Base-by-base conservation (phyloP, 1,140 invertebrate genomes). In the Solenopsis fugax region DNA sequence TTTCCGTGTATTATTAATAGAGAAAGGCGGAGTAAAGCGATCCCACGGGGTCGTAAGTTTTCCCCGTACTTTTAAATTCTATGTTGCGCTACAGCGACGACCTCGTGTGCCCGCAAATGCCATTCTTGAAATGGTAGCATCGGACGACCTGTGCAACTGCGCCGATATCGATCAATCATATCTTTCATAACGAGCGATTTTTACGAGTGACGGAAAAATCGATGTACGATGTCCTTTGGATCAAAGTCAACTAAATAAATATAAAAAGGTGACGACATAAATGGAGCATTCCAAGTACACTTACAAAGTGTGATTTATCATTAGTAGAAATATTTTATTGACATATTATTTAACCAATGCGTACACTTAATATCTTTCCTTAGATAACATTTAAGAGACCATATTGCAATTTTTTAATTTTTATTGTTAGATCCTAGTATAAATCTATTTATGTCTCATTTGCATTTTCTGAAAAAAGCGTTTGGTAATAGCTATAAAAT, bases 91-190 rank as follows among this genome's bases (percentile, higher is more conserved):
- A 50, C 45, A 64, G 67, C 90, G 77, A 81, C 75, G 60, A 88
- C 86, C 86, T 69, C 80, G 41, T 56, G 52, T 34, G 41, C 21
- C 4, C 50, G 56, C 52, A 24, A 89, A 87, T 88, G 85, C 86
- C 89, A 90, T 90, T 90, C 88, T 90, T 85, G 64, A 90, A 90
- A 90, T 90, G 89, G 71, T 78, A 87, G 67, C 65, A 64, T 56
- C 10, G 65, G 7, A 21, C 18, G 29, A 56, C 37, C 13, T 37
- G 37, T 52, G 41, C 24, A 72, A 72, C 67, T 9, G 52, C 58
- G 24, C 41, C 34, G 21, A 29, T 58, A 75, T 80, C 72, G 37
- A 89, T 86, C 78, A 18, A 86, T 76, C 80, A 37, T 65, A 73
- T 10, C 62, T 4, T 60, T 72, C 34, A 34, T 52, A 73, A 58